Evolutionary conservation across 2,113 vertebrate species (phyloP).

Genomic region (Himantopus leucocephalus): DNA sequence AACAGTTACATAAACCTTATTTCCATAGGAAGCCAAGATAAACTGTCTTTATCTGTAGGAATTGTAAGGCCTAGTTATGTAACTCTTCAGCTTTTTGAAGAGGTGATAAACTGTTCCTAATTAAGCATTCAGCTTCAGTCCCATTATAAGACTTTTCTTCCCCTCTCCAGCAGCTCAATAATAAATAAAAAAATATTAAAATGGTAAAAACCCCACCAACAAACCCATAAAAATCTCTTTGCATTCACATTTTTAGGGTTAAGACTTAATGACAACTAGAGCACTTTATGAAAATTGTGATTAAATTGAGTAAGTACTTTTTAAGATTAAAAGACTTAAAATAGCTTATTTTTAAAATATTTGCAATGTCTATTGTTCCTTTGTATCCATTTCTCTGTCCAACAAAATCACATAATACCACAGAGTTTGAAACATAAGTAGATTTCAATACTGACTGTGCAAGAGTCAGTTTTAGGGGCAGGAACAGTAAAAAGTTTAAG

Average conservation of each 20-base stretch:
- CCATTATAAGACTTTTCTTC: not conserved
- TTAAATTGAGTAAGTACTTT: conserved; percentile 44
- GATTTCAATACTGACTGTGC: conserved; percentile 14
- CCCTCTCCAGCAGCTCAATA: not conserved
- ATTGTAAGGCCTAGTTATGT: conserved; percentile 31
- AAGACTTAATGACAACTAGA: conserved; percentile 23
- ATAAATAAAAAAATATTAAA: not conserved
- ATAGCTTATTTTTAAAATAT: conserved; percentile 11
- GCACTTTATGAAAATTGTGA: conserved; percentile 1
- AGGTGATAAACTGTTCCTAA: conserved; percentile 46
- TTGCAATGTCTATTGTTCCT: conserved; percentile 27
- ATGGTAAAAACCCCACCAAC: not conserved
- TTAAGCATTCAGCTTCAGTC: conserved; percentile 16
- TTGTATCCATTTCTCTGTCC: conserved; percentile 29
- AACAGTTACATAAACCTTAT: conserved; percentile 44
- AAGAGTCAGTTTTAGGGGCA: not conserved
- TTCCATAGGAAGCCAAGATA: conserved; percentile 49
- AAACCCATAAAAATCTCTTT: not conserved
- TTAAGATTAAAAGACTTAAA: conserved; percentile 51
- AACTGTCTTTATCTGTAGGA: conserved; percentile 51
- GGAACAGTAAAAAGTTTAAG: not conserved
- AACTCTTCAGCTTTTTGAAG: conserved; percentile 37
- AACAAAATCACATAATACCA: conserved; percentile 44
- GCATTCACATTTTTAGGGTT: conserved; percentile 14
- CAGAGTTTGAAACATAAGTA: conserved; percentile 29